These are phyloP conservation scores for Andrena minutula DNA, from an alignment of 2,888 invertebrate genomes.

Conservation along the genomic window DNA sequence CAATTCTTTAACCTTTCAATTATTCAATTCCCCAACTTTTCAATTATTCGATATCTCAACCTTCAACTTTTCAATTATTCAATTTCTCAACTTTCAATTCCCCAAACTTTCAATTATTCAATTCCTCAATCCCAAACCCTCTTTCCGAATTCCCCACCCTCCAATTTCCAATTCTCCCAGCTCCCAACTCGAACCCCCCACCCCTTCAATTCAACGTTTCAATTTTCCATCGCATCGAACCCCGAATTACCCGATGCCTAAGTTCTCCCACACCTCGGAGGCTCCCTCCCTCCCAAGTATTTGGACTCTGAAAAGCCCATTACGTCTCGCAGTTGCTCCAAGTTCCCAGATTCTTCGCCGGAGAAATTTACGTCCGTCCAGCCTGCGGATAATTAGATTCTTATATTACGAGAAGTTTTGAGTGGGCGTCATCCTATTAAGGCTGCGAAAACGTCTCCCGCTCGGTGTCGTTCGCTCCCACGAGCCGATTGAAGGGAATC, in stretches of 20 bases:
- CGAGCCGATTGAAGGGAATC: constrained; percentile 34
- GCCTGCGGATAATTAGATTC: constrained; percentile 52
- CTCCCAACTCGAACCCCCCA: neutral
- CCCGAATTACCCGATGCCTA: neutral
- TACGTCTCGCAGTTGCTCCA: constrained; percentile 2
- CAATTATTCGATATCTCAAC: too few species aligned
- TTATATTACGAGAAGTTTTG: constrained; percentile 51
- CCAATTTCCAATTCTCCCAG: neutral
- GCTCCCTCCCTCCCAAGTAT: neutral
- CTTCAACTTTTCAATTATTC: neutral
- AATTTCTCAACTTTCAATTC: neutral
- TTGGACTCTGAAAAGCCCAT: constrained; percentile 7
- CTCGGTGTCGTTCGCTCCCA: constrained; percentile 47
- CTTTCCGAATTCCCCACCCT: neutral
- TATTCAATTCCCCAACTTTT: too few species aligned
- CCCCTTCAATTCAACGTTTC: too few species aligned
- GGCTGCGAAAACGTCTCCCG: constrained; percentile 36
- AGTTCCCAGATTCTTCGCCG: constrained; percentile 35
- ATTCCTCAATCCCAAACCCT: constrained; percentile 1
- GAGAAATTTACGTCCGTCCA: constrained; percentile 35
- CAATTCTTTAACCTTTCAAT: neutral
- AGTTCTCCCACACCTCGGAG: constrained; percentile 3
- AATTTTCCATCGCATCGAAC: neutral
- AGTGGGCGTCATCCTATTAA: constrained; percentile 54
- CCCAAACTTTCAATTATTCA: neutral